Conservation (phyloP, 2,797 vertebrate genomes). For the Setipinna tenuifilis region DNA sequence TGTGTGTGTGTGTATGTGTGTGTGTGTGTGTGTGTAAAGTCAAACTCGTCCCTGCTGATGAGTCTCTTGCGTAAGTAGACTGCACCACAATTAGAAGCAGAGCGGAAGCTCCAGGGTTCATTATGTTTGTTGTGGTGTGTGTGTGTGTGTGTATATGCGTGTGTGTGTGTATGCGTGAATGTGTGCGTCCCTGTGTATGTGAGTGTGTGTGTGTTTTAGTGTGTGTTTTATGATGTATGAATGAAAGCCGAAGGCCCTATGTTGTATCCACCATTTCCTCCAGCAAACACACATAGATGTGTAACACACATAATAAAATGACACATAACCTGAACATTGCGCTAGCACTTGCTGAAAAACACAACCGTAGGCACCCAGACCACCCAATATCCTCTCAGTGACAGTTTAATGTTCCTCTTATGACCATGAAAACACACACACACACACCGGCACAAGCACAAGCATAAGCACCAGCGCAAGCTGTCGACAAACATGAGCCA, state of each 20-base stretch:
- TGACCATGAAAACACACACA: not conserved
- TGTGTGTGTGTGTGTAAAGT: not conserved
- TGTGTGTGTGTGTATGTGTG: not conserved
- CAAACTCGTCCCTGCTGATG: not conserved
- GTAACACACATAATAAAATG: too few relatives aligned
- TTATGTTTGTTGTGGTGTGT: not conserved
- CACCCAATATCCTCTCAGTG: not conserved
- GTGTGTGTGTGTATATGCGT: not conserved
- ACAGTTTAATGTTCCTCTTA: not conserved
- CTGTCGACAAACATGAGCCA: not conserved
- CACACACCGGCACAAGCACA: too few relatives aligned
- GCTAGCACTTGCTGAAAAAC: not conserved
- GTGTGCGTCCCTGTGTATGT: too few relatives aligned
- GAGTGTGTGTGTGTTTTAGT: too few relatives aligned
- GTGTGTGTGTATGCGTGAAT: not conserved
- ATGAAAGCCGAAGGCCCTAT: too few relatives aligned
- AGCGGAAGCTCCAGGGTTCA: not conserved
- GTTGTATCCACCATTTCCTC: too few relatives aligned
- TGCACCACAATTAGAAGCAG: conserved; percentile 2
- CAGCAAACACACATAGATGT: not conserved
- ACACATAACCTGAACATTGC: too few relatives aligned
- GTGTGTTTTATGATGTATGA: too few relatives aligned
- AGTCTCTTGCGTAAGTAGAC: not conserved
- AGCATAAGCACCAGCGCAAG: not conserved
- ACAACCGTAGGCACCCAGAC: not conserved